phyloP scores from a whole-genome alignment of 2,113 vertebrate species.

The Aphyosemion australe region DNA sequence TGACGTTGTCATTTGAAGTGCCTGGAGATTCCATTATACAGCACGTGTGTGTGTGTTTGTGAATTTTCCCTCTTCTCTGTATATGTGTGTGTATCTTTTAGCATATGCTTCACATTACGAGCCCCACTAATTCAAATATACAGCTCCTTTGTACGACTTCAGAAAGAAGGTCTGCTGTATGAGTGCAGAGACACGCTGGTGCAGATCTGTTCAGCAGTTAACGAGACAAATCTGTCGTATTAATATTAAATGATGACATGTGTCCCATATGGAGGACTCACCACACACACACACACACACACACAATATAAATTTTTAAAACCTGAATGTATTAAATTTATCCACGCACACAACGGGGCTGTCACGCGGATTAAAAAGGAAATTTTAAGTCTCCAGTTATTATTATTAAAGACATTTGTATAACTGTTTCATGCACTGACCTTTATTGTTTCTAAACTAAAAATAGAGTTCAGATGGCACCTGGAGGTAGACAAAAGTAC shows the following conservation, averaged over 20 bases:
- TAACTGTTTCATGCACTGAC: too few species aligned
- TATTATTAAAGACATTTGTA: too few species aligned
- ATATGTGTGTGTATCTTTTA: constrained; percentile 1
- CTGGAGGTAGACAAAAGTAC: too few species aligned
- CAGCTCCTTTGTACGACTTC: not conserved
- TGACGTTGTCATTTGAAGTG: constrained; percentile 52
- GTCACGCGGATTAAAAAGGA: too few species aligned
- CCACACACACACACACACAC: constrained; percentile 3
- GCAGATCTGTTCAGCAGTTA: constrained; percentile 52
- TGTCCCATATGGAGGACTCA: constrained; percentile 62
- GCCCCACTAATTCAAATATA: constrained; percentile 7
- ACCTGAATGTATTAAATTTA: too few species aligned
- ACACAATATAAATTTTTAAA: constrained; percentile 3
- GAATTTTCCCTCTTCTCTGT: constrained; percentile 1
- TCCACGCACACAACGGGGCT: too few species aligned
- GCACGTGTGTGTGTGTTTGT: constrained; percentile 16
- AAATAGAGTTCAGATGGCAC: too few species aligned
- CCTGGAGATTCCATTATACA: constrained; percentile 42
- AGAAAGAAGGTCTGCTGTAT: not conserved
- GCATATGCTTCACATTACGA: constrained; percentile 18
- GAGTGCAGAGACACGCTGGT: not conserved
- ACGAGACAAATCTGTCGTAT: constrained; percentile 69
- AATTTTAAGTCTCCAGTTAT: too few species aligned
- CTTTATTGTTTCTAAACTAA: too few species aligned
- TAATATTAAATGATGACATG: constrained; percentile 73